Base-by-base conservation (phyloP, 1,140 invertebrate genomes). In the Heliothis virescens region DNA sequence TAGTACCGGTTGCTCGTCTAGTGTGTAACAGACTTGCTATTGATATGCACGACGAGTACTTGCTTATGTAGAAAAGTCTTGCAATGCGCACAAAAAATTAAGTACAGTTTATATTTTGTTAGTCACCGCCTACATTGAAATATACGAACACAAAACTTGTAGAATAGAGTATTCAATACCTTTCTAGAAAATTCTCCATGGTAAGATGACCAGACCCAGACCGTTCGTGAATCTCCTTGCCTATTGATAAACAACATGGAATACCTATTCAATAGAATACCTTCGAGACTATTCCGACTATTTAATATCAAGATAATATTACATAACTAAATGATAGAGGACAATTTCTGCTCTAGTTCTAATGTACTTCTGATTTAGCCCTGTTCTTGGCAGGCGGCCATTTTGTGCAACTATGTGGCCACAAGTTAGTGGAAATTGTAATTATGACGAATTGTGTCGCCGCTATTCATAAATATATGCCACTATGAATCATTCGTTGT, bases 1-100 rank as follows among this genome's bases (percentile, higher is more conserved):
- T 69, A 57, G 52, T 57, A 72, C 69, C 69, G 69, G 69, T 57
- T 57, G 53, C 69, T 57, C 69, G 69, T 72, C 69, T 72, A 72
- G 69, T 72, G 69, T 72, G 26, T 57, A 57, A 72, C 52, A 72
- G 47, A 71, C 67, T 47, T 26, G 67, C 21, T 18, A 72, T 72
- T 72, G 26, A 50, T 72, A 72, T 72, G 26, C 69, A 72, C 16
- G 52, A 34, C 48, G 41, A 29, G 52, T 72, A 41, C 53, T 26
- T 72, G 69, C 29, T 55, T 72, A 41, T 50, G 52, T 41, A 72
- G 69, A 57, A 57, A 72, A 41, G 50, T 34, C 63, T 72, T n/a
- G 50, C 50, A 57, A 50, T 52, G 48, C 15, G 48, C 48, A 18
- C 0, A 67, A 67, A 67, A 41, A 67, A 48, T 13, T 26, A 71